phyloP scores from a whole-genome alignment of 92 coral and sea anemone genomes.

The Epizoanthus illoricatus region DNA sequence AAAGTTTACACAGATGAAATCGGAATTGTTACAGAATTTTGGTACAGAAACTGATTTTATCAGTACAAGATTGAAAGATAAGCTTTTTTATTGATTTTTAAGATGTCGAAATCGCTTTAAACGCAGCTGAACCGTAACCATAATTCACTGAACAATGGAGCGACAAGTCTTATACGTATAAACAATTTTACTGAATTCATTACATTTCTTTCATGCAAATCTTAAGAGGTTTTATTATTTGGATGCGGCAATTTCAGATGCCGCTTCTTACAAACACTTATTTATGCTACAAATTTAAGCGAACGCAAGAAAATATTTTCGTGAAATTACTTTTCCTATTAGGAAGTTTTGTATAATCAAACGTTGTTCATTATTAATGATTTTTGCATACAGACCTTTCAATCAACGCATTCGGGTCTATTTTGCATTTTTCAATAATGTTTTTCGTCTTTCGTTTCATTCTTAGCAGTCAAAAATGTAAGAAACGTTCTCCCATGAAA shows the following conservation, averaged over 20 bases:
- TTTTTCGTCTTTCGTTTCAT: neutral
- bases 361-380: neutral
- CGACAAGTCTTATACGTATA: neutral
- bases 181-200: neutral
- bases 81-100: conserved; percentile 11
- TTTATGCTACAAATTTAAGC: neutral
- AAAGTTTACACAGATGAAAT: neutral
- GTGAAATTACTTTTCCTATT: neutral
- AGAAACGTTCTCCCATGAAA: neutral
- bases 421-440: too few species aligned
- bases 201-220: neutral
- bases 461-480: neutral
- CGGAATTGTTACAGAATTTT: neutral
- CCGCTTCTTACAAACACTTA: neutral
- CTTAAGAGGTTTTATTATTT: neutral
- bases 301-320: neutral
- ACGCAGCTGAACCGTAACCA: neutral
- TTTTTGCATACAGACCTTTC: neutral
- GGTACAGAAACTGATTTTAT: conserved; percentile 5
- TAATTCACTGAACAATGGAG: neutral
- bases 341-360: neutral
- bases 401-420: neutral
- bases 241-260: too few species aligned
- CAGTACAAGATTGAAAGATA: neutral
- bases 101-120: conserved; percentile 1